These are phyloP conservation scores for Syngnathus floridae DNA, from an alignment of 2,113 vertebrate genomes.

Conservation along the genomic window DNA sequence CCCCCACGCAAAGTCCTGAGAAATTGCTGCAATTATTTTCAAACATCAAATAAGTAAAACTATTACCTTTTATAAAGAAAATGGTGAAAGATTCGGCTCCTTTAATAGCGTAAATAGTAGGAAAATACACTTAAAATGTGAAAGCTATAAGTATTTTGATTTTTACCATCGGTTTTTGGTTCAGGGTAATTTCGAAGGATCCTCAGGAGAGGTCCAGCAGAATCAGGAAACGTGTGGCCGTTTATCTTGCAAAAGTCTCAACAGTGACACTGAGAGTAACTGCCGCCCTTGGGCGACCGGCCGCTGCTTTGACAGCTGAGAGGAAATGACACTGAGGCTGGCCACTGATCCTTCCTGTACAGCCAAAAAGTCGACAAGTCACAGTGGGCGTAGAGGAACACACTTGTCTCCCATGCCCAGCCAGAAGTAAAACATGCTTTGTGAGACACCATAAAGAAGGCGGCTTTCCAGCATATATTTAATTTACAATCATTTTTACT, in stretches of 20 bases:
- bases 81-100: not conserved
- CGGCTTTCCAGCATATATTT: slow-evolving; percentile 20
- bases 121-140: not conserved
- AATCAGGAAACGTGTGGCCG: slow-evolving; percentile 21
- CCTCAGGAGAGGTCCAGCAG: not conserved
- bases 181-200: not conserved
- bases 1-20: no score
- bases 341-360: slow-evolving; percentile 48
- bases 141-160: not conserved
- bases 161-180: not conserved
- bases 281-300: slow-evolving; percentile 25
- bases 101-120: not conserved
- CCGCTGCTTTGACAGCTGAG: slow-evolving; percentile 44
- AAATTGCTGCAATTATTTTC: no score
- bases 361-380: slow-evolving; percentile 14
- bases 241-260: not conserved
- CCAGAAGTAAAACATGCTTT: slow-evolving; percentile 42
- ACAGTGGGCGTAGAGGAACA: slow-evolving; percentile 18
- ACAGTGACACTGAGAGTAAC: slow-evolving; percentile 9
- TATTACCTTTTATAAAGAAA: no score
- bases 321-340: slow-evolving; percentile 50
- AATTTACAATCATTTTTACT: no score
- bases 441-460: slow-evolving; percentile 34
- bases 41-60: no score
- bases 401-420: slow-evolving; percentile 51